These are phyloP conservation scores for Mobula hypostoma DNA, from an alignment of 2,113 vertebrate species.

Conservation along the genomic window DNA sequence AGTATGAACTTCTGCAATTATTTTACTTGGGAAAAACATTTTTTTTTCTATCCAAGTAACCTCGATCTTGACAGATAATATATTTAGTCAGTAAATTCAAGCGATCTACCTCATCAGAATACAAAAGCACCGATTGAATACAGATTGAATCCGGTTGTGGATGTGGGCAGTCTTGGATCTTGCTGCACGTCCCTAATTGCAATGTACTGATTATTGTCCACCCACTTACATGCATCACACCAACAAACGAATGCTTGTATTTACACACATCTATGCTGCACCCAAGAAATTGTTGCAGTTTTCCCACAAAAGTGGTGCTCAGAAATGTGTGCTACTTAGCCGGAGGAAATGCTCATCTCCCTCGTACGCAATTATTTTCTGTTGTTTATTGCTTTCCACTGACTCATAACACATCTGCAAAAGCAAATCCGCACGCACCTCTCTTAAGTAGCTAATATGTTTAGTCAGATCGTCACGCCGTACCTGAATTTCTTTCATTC, in stretches of 20 bases:
- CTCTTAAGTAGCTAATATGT: not conserved
- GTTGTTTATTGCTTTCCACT: not conserved
- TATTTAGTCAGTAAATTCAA: not conserved
- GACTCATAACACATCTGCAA: not conserved
- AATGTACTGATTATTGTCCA: not conserved
- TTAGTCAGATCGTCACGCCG: not conserved
- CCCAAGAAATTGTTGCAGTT: not conserved
- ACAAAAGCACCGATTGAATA: not conserved
- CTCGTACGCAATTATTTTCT: not conserved
- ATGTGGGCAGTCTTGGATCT: too few relatives aligned
- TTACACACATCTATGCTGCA: not conserved
- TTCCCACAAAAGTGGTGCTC: not conserved
- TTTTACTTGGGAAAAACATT: too few relatives aligned
- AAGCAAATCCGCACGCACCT: not conserved
- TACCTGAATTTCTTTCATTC: not conserved
- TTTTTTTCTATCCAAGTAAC: not conserved
- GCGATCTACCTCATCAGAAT: not conserved
- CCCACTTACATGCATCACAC: not conserved
- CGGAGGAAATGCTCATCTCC: not conserved
- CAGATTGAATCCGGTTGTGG: not conserved
- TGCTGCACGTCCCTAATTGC: not conserved
- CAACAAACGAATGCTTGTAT: not conserved
- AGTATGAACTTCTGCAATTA: not conserved
- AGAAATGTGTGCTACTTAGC: not conserved
- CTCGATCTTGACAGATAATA: not conserved